Conservation (phyloP, 2,113 vertebrate species). For the Hylia prasina region DNA sequence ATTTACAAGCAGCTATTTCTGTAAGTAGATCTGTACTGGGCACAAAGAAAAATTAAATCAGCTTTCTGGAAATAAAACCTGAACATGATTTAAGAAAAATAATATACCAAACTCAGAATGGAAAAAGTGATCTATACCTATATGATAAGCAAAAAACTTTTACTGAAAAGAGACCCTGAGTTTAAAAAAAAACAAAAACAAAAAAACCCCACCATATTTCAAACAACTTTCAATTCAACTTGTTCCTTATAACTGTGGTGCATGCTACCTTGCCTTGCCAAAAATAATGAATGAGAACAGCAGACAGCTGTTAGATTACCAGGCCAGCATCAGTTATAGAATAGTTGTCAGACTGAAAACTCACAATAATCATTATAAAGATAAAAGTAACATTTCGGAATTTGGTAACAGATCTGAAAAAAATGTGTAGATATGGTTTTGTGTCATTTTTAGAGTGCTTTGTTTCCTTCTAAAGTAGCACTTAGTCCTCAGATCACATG, state of each 20-base stretch:
- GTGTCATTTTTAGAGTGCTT: background rate
- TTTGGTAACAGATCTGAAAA: background rate
- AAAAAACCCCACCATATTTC: background rate
- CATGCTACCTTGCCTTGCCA: background rate
- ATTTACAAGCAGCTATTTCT: background rate
- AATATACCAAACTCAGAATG: background rate
- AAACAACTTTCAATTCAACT: background rate
- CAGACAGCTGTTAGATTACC: background rate
- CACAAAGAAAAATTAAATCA: background rate
- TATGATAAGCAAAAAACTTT: background rate
- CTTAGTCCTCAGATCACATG: background rate
- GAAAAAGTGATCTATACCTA: background rate
- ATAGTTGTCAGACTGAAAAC: background rate
- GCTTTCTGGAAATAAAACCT: background rate
- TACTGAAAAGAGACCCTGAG: background rate
- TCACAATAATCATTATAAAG: background rate
- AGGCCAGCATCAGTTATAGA: background rate
- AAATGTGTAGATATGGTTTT: background rate
- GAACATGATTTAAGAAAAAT: background rate
- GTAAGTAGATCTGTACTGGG: background rate
- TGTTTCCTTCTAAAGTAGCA: background rate
- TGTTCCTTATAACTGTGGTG: background rate
- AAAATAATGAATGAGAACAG: slow-evolving; percentile 3
- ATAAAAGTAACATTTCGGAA: background rate
- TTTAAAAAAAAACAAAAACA: background rate